phyloP scores from a whole-genome alignment of 1,140 invertebrate genomes.

The Drosophila suzukii region DNA sequence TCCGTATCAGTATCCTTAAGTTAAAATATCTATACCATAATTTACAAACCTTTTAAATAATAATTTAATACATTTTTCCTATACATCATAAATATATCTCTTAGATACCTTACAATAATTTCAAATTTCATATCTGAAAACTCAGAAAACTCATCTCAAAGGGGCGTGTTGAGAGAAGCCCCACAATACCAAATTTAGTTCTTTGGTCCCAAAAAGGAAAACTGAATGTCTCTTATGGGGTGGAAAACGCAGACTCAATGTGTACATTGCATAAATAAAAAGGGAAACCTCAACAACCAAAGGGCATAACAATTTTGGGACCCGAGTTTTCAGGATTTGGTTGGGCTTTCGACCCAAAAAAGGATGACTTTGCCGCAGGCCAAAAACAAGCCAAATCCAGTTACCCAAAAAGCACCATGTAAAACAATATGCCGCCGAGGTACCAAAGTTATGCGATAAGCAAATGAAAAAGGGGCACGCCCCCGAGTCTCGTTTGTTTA shows the following conservation, averaged over 20 bases:
- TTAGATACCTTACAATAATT: not conserved
- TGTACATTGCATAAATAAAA: slow-evolving; percentile 32
- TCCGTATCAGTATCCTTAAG: too few species aligned
- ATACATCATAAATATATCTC: not conserved
- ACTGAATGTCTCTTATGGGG: slow-evolving; percentile 1
- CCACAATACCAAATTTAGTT: slow-evolving; percentile 2
- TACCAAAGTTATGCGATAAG: slow-evolving; percentile 35
- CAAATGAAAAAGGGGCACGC: slow-evolving; percentile 15
- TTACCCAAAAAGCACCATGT: slow-evolving; percentile 50
- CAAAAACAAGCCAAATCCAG: slow-evolving; percentile 46
- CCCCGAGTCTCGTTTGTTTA: slow-evolving; percentile 4
- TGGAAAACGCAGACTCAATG: slow-evolving; percentile 2
- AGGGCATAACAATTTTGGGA: slow-evolving; percentile 36
- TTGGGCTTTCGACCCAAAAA: slow-evolving; percentile 12
- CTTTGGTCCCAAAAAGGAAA: not conserved
- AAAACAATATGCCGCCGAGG: slow-evolving; percentile 44
- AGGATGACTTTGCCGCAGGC: slow-evolving; percentile 20
- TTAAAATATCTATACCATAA: too few species aligned
- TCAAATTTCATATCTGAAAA: not conserved
- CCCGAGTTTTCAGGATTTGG: not conserved
- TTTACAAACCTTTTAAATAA: too few species aligned
- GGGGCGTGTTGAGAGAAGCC: not conserved
- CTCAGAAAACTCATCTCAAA: not conserved
- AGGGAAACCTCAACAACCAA: slow-evolving; percentile 1
- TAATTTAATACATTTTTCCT: too few species aligned